Base-by-base conservation (phyloP, 2,888 invertebrate genomes). In the Tiliacea citrago region DNA sequence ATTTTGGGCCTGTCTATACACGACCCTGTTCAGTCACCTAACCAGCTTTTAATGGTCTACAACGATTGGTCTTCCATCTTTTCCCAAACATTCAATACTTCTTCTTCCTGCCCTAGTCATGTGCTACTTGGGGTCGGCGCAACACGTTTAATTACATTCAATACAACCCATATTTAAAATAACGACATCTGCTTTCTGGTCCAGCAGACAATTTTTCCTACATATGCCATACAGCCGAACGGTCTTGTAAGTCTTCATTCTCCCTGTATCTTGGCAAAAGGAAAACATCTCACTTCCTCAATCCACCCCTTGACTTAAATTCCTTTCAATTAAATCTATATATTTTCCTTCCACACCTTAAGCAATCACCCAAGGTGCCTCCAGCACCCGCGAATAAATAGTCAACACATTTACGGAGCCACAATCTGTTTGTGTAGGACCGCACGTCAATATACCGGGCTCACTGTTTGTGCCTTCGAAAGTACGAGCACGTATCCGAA, bases 391-490 rank as follows among this genome's bases (percentile, higher is more conserved):
- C 51, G 71, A 71, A 81, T 71, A 83, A 73, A 81, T 53, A 71
- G 68, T 60, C 58, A 35, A 79, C 77, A 81, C 60, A 76, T 79
- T 82, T 78, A 75, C 62, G 73, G 71, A 66, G 13, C 61, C 65
- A 12, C 76, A 24, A 53, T 61, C 35, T 86, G 76, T 86, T 82
- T 86, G 53, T 67, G 18, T 65, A 86, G 82, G 84, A 71, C 79
- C 58, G 18, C 47, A 24, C 13, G 67, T 75, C 77, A 60, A 65
- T 65, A 74, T 58, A n/a, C 47, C 18, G n/a, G 10, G 61, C 68
- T 8, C 49, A 61, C 71, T 39, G 65, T 68, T 63, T 63, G 67
- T 51, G 21, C 57, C 42, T n/a, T 58, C n/a, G 69, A 63, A 66
- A 70, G 74, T 63, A 79, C 47, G 7, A 29, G 12, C 24, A 47